Evolutionary conservation across 2,113 vertebrate species (phyloP).

Genomic region (Epinephelus moara): DNA sequence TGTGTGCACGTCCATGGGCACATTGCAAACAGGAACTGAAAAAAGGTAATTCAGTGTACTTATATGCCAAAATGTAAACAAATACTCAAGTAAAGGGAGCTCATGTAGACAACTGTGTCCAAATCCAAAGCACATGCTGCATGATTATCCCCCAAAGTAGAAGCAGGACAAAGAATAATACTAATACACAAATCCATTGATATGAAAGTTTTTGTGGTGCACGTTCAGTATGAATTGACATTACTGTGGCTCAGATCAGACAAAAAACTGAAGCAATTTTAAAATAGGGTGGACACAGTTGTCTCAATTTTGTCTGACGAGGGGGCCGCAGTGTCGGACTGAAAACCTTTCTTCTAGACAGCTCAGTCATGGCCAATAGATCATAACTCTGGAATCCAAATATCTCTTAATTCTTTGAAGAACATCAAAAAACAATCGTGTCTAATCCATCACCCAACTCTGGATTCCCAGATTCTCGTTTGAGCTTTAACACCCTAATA

Average conservation of each 20-base stretch:
- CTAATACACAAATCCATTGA: no score
- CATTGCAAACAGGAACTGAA: background rate
- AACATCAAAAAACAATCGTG: conserved; percentile 11
- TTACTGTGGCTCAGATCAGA: background rate
- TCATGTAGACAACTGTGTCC: background rate
- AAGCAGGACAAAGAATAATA: background rate
- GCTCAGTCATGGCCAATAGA: background rate
- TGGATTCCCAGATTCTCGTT: conserved; percentile 1
- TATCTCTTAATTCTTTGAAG: conserved; percentile 5
- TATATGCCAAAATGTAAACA: background rate
- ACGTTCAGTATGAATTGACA: background rate
- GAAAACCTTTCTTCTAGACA: background rate
- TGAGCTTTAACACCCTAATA: conserved; percentile 23
- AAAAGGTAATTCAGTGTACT: background rate
- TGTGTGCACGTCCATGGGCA: background rate
- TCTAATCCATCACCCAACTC: conserved; percentile 21
- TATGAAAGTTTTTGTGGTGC: no score
- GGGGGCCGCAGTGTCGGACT: background rate
- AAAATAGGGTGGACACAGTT: no score
- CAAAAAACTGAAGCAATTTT: background rate
- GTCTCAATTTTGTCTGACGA: background rate
- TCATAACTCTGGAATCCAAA: conserved; percentile 1
- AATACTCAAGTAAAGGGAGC: background rate
- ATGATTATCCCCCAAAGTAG: background rate
- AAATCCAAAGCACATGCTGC: background rate